Base-by-base conservation (phyloP, 2,888 invertebrate genomes). In the Orthosia cruda region DNA sequence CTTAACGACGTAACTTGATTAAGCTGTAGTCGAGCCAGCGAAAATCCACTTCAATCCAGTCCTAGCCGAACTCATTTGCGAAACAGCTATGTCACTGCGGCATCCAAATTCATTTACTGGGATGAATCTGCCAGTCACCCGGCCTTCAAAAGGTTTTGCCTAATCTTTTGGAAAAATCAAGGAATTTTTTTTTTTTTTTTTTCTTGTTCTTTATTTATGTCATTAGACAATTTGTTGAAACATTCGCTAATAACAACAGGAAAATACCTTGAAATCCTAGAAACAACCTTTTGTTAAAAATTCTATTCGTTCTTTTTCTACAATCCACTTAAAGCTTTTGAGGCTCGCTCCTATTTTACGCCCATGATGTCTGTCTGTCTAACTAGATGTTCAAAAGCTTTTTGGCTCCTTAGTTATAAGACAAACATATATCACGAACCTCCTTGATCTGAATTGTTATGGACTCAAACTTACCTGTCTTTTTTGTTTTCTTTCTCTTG, bases 71-170 rank as follows among this genome's bases (percentile, higher is more conserved):
- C 74, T 86, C 74, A 77, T 87, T 86, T 80, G 68, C 54, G 50
- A 87, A 87, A 87, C 72, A 64, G 88, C 87, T 26, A 74, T 84
- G 88, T 87, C 88, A 87, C 81, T 87, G 45, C 71, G 73, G 71
- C 71, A 63, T 78, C 87, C 62, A 73, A 87, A 83, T 81, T 87
- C 83, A 79, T 87, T 87, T 74, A 71, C 73, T 67, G 77, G 69
- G 72, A 74, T 52, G 80, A 77, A 77, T 77, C 70, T 71, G 80
- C 85, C 64, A 87, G 85, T 87, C 86, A 87, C 66, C 58, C 55
- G 68, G 65, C 64, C 58, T 59, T 47, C 75, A 76, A 76, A 82
- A 75, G 73, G 74, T 59, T 81, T 64, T 77, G 65, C 71, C 67
- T 85, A 80, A 81, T 87, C 76, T 87, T 71, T 72, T 52, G 73